Conservation (phyloP, 2,797 vertebrate species). For the Ciconia nigra region DNA sequence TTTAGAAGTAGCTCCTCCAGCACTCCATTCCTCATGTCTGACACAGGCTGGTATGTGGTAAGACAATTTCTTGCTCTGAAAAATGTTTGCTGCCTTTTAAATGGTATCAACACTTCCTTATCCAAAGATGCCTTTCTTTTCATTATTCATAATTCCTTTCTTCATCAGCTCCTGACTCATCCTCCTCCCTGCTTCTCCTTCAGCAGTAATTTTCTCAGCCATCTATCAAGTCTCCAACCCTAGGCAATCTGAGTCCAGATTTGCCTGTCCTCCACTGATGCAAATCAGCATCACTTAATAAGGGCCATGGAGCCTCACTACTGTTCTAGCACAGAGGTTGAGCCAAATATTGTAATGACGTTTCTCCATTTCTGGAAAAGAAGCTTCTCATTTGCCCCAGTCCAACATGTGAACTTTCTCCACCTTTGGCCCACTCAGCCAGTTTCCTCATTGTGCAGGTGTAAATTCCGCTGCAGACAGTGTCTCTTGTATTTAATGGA, state of each 20-base stretch:
- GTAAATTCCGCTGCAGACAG: background rate
- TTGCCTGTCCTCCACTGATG: background rate
- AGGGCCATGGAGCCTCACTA: background rate
- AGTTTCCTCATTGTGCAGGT: background rate
- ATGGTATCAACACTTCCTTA: background rate
- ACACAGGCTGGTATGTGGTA: background rate
- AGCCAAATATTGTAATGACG: background rate
- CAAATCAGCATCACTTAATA: background rate
- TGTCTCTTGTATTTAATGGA: background rate
- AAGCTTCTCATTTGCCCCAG: background rate
- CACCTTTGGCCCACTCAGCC: background rate
- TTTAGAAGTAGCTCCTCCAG: background rate
- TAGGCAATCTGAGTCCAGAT: background rate
- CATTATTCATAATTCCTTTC: background rate
- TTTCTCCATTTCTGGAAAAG: background rate
- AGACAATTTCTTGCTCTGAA: background rate
- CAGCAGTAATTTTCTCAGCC: background rate
- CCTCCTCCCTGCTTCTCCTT: background rate
- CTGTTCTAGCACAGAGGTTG: background rate
- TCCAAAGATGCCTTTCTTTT: background rate
- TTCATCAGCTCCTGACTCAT: background rate
- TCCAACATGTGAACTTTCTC: background rate
- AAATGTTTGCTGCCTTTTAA: background rate
- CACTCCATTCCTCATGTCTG: background rate
- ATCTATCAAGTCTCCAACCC: background rate